These are phyloP conservation scores for Andrena bicolor DNA, from an alignment of 2,888 invertebrate genomes.

Conservation along the genomic window DNA sequence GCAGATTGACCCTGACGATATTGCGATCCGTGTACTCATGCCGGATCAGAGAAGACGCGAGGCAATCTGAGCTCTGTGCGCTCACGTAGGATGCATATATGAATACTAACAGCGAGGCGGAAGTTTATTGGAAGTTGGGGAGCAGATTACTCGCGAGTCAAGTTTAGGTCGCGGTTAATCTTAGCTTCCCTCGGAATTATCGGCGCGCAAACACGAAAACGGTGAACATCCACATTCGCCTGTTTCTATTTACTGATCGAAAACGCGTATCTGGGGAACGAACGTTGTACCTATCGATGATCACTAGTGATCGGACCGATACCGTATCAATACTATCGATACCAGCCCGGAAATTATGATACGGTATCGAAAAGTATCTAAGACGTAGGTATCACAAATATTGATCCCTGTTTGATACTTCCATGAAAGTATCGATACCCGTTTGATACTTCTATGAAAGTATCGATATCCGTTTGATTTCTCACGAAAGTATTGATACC, in stretches of 20 bases:
- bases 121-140: conserved; percentile 58
- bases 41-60: conserved; percentile 63
- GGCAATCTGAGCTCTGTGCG: conserved; percentile 61
- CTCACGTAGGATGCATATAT: conserved; percentile 53
- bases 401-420: too few relatives aligned
- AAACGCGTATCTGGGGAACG: not conserved
- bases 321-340: too few relatives aligned
- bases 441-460: too few relatives aligned
- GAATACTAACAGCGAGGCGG: conserved; percentile 56
- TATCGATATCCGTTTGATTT: too few relatives aligned
- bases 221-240: conserved; percentile 24
- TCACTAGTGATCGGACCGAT: too few relatives aligned
- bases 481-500: too few relatives aligned
- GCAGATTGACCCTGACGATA: conserved; percentile 74
- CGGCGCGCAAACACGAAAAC: conserved; percentile 44
- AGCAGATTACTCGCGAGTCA: conserved; percentile 32
- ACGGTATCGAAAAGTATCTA: too few relatives aligned
- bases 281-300: not conserved
- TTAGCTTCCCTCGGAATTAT: conserved; percentile 43
- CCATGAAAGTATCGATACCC: too few relatives aligned
- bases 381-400: too few relatives aligned
- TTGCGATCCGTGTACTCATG: conserved; percentile 67
- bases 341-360: too few relatives aligned
- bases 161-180: conserved; percentile 53
- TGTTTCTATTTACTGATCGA: conserved; percentile 35